Percentiles rank a stretch among this genome's conserved stretches.
Conservation (phyloP, 2,113 vertebrate species). For the Pelvicachromis taeniatus region DNA sequence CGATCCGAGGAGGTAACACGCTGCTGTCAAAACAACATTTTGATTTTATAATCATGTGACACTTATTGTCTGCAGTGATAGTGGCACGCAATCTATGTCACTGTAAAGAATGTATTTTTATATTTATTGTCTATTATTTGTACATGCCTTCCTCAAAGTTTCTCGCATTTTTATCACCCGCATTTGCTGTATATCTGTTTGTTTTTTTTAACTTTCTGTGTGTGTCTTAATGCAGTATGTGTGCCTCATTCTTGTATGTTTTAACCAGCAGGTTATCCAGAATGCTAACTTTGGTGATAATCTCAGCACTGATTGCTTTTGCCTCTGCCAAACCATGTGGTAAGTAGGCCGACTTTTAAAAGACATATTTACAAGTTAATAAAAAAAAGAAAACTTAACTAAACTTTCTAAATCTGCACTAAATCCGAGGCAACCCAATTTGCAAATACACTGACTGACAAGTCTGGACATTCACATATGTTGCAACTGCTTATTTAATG, state of each 20-base stretch:
- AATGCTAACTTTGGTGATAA: constrained; percentile 52
- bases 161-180: not conserved
- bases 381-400: not conserved
- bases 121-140: not conserved
- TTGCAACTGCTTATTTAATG: not conserved
- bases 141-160: not conserved
- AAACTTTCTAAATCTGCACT: not conserved
- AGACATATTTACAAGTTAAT: not conserved
- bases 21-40: not conserved
- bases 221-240: not conserved
- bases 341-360: constrained; percentile 21
- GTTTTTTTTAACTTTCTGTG: not conserved
- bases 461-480: constrained; percentile 6
- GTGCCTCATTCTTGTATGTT: not conserved
- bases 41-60: not conserved
- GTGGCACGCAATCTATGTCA: not conserved
- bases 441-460: not conserved
- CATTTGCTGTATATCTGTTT: not conserved
- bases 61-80: not conserved
- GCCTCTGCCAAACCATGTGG: constrained; percentile 51
- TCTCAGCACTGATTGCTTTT: constrained; percentile 47
- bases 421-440: not conserved
- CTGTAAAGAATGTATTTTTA: not conserved
- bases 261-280: constrained; percentile 10
- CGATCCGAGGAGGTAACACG: constrained; percentile 3